Conservation (phyloP, 2,113 vertebrate species). For the Labrus mixtus region DNA sequence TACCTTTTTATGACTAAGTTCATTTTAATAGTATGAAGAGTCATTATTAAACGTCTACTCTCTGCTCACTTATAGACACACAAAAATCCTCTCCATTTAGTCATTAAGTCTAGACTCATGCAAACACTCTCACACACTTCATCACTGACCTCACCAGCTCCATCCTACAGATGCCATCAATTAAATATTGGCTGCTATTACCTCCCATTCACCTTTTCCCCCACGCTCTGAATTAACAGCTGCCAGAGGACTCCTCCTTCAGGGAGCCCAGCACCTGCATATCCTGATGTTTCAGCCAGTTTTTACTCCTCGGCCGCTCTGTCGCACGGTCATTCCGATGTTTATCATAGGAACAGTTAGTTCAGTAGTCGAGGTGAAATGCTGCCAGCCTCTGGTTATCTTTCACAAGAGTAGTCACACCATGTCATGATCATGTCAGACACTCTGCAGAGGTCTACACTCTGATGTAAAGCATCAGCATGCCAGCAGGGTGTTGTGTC, state of each 20-base stretch:
- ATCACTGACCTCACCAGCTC: conserved; percentile 11
- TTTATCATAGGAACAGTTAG: conserved; percentile 16
- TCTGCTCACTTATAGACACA: conserved; percentile 11
- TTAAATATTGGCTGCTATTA: conserved; percentile 64
- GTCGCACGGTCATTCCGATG: neutral
- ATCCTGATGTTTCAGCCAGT: neutral
- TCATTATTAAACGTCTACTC: neutral
- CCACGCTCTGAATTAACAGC: conserved; percentile 49
- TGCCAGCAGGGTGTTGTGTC: conserved; percentile 45
- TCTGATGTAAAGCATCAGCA: conserved; percentile 17
- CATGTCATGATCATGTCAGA: conserved; percentile 6
- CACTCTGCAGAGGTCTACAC: neutral
- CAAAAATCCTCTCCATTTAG: conserved; percentile 21
- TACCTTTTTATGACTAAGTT: neutral
- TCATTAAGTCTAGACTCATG: conserved; percentile 15
- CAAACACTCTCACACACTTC: conserved; percentile 10
- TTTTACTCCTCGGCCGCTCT: conserved; percentile 11
- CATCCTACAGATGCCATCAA: conserved; percentile 45
- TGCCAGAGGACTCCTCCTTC: conserved; percentile 44
- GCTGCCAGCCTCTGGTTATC: conserved; percentile 18
- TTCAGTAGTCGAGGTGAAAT: conserved; percentile 18
- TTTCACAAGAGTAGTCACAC: neutral
- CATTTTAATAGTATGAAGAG: neutral
- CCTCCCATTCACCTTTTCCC: conserved; percentile 53
- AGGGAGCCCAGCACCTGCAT: conserved; percentile 30